Evolutionary conservation across 2,888 invertebrate genomes (phyloP).

Genomic region (Ornithoptera alexandrae): DNA sequence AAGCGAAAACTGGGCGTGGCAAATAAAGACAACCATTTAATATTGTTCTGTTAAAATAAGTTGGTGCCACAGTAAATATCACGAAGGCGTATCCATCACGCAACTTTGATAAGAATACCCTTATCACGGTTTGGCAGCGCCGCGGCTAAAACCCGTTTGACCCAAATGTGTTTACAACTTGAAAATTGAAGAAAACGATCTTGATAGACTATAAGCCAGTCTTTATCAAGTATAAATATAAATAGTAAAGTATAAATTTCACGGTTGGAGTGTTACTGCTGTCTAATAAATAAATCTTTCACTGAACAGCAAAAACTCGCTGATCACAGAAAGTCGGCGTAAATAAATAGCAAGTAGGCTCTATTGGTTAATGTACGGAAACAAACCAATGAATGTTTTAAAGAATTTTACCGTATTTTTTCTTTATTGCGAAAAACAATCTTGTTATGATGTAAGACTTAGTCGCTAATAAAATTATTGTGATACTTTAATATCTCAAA

Average conservation of each 20-base stretch:
- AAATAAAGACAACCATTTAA: slow-evolving; percentile 17
- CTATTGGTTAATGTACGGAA: not conserved
- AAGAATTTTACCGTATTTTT: too few relatives aligned
- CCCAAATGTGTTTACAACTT: slow-evolving; percentile 19
- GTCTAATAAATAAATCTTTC: slow-evolving; percentile 12
- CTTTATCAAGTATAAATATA: too few relatives aligned
- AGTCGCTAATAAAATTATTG: too few relatives aligned
- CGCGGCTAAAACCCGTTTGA: slow-evolving; percentile 9
- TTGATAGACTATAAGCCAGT: slow-evolving; percentile 11
- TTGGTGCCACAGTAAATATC: slow-evolving; percentile 1
- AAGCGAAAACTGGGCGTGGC: slow-evolving; percentile 7
- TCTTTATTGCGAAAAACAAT: too few relatives aligned
- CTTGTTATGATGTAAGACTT: too few relatives aligned
- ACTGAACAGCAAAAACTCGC: not conserved
- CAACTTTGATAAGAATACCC: slow-evolving; percentile 18
- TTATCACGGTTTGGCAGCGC: slow-evolving; percentile 12
- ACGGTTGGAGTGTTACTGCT: slow-evolving; percentile 1
- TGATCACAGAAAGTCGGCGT: not conserved
- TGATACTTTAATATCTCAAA: too few relatives aligned
- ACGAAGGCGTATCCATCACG: slow-evolving; percentile 11
- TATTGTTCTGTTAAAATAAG: slow-evolving; percentile 10
- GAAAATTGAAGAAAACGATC: slow-evolving; percentile 21
- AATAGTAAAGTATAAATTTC: slow-evolving; percentile 11
- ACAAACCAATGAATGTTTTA: too few relatives aligned
- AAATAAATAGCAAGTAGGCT: not conserved